Percentiles rank a stretch among this genome's conserved stretches.
Conservation (phyloP, 1,140 invertebrate species). For the Cecropterus lyciades region DNA sequence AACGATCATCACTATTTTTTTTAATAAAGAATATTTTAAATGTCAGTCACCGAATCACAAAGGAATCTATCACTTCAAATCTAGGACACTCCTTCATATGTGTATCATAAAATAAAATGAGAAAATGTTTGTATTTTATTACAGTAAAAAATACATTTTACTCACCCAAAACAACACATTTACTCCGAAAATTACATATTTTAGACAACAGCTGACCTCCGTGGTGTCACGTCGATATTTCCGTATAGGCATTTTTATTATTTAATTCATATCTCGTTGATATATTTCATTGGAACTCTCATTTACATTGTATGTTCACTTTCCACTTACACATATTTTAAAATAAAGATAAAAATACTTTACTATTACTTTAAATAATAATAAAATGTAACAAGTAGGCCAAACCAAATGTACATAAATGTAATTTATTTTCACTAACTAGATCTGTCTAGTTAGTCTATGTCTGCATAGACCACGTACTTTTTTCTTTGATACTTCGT, state of each 20-base stretch:
- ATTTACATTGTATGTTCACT: background rate
- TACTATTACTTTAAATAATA: slow-evolving; percentile 11
- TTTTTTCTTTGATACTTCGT: no score
- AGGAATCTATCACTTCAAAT: background rate
- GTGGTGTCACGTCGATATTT: slow-evolving; percentile 94
- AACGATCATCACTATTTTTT: no score
- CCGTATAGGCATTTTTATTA: slow-evolving; percentile 84
- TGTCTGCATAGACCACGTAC: background rate
- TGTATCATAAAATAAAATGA: background rate
- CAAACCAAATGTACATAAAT: slow-evolving; percentile 28
- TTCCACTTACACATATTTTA: slow-evolving; percentile 36
- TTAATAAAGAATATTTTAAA: no score
- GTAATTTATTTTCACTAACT: background rate
- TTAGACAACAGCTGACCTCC: slow-evolving; percentile 98
- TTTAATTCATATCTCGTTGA: slow-evolving; percentile 22
- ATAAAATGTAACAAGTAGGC: slow-evolving; percentile 46
- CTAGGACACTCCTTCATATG: background rate
- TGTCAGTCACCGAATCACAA: background rate
- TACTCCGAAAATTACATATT: slow-evolving; percentile 98
- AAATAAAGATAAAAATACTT: slow-evolving; percentile 21
- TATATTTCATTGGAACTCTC: background rate
- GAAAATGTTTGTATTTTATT: slow-evolving; percentile 12
- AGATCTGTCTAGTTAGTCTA: no score
- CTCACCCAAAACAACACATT: slow-evolving; percentile 99
- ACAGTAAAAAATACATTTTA: slow-evolving; percentile 43